phyloP scores from a whole-genome alignment of 2,888 invertebrate genomes.

The Norana najaformis region DNA sequence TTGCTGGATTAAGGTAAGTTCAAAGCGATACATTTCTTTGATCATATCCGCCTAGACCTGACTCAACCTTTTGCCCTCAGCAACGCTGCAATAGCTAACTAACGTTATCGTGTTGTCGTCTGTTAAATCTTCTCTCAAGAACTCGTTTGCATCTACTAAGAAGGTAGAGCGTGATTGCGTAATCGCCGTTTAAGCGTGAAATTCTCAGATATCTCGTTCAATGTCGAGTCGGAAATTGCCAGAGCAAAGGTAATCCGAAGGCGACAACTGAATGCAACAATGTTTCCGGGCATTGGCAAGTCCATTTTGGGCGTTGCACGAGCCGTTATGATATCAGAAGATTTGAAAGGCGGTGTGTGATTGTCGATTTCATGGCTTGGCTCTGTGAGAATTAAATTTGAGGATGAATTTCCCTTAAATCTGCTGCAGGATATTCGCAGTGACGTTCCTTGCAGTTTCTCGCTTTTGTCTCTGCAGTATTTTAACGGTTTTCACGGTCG shows the following conservation, averaged over 20 bases:
- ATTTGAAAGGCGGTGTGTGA: too few species aligned
- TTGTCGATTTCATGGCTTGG: background rate
- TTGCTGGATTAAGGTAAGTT: conserved; percentile 6
- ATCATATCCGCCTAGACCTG: background rate
- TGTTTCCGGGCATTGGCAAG: background rate
- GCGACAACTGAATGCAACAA: background rate
- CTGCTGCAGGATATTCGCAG: background rate
- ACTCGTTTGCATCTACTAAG: background rate
- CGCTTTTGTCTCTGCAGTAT: background rate
- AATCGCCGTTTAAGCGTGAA: background rate
- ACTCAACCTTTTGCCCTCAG: background rate
- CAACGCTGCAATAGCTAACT: background rate
- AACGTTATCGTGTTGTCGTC: background rate
- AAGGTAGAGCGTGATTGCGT: background rate
- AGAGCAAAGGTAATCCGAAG: background rate
- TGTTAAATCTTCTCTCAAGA: background rate
- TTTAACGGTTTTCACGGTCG: conserved; percentile 6
- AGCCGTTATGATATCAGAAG: background rate
- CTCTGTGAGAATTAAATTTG: background rate
- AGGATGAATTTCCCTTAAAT: background rate
- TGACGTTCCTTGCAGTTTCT: background rate
- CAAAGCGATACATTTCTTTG: background rate
- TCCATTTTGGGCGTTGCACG: background rate
- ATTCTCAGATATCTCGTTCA: conserved; percentile 13
- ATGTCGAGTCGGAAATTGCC: background rate